Percentiles rank a stretch among this genome's conserved stretches.
These are phyloP conservation scores for Siniperca scherzeri DNA, from an alignment of 2,797 vertebrate genomes.

Conservation along the genomic window DNA sequence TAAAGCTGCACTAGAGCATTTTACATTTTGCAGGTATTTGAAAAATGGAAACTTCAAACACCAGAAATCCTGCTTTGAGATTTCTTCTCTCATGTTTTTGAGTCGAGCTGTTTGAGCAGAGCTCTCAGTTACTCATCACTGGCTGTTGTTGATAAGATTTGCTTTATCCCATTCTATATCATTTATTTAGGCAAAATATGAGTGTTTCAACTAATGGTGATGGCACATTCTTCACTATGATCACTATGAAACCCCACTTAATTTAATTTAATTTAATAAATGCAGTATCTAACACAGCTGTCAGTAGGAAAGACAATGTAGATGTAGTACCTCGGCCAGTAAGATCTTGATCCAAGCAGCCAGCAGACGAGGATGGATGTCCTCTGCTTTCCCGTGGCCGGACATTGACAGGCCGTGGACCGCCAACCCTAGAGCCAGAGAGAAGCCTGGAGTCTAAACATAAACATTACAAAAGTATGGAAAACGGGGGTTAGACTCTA, in stretches of 20 bases:
- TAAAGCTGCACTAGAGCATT: background rate
- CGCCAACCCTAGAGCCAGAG: slow-evolving; percentile 90
- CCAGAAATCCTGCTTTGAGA: background rate
- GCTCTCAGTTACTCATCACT: background rate
- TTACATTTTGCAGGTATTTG: background rate
- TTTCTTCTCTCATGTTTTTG: background rate
- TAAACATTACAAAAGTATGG: slow-evolving; percentile 1
- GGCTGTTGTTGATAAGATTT: background rate
- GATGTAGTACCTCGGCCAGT: slow-evolving; percentile 90
- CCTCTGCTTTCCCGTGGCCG: slow-evolving; percentile 94
- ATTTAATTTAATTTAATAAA: no score
- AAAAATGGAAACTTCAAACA: background rate
- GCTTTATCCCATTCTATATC: background rate
- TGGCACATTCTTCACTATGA: accelerated
- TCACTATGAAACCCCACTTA: no score
- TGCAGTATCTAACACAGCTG: background rate
- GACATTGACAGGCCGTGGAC: slow-evolving; percentile 91
- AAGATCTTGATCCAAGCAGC: slow-evolving; percentile 93
- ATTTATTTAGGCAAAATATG: background rate
- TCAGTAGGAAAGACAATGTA: background rate
- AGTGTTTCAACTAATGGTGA: background rate
- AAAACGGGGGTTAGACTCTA: background rate
- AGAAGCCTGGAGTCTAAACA: slow-evolving; percentile 91
- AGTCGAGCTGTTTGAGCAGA: background rate
- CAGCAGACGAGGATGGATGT: slow-evolving; percentile 89